phyloP scores from a whole-genome alignment of 2,888 invertebrate genomes.

The Mythimna lalbum region DNA sequence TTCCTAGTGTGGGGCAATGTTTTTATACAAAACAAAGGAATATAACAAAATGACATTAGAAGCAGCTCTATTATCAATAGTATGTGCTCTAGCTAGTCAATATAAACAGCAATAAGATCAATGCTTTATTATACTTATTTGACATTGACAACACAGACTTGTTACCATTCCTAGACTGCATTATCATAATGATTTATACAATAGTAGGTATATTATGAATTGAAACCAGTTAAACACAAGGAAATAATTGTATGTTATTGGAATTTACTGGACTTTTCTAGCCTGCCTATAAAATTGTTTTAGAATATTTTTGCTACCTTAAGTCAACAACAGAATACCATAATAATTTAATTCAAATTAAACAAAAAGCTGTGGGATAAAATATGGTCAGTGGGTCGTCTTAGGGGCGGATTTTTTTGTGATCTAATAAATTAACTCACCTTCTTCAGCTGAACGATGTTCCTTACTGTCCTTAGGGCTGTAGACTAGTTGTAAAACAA shows the following conservation, averaged over 20 bases:
- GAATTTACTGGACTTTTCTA: neutral
- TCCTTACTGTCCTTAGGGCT: conserved; percentile 97
- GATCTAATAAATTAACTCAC: conserved; percentile 82
- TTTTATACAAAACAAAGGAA: too few species aligned
- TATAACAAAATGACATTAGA: conserved; percentile 51
- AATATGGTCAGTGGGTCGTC: too few species aligned
- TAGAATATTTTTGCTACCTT: neutral
- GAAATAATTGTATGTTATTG: conserved; percentile 1
- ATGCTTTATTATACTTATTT: conserved; percentile 53
- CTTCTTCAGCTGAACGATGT: conserved; percentile 96
- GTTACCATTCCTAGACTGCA: conserved; percentile 15
- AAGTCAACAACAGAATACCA: neutral
- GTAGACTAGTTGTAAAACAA: conserved; percentile 98
- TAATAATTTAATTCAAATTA: neutral
- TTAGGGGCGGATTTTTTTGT: too few species aligned
- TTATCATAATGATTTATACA: conserved; percentile 11
- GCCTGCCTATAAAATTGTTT: neutral
- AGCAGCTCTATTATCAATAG: conserved; percentile 15
- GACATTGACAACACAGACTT: conserved; percentile 37
- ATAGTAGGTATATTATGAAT: conserved; percentile 5
- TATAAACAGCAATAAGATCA: conserved; percentile 48
- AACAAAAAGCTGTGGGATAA: neutral
- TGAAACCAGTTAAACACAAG: neutral
- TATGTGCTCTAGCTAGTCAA: neutral
- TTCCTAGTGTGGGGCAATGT: neutral